Evolutionary conservation across 1,140 invertebrate species (phyloP).

Genomic region (Portunus trituberculatus): DNA sequence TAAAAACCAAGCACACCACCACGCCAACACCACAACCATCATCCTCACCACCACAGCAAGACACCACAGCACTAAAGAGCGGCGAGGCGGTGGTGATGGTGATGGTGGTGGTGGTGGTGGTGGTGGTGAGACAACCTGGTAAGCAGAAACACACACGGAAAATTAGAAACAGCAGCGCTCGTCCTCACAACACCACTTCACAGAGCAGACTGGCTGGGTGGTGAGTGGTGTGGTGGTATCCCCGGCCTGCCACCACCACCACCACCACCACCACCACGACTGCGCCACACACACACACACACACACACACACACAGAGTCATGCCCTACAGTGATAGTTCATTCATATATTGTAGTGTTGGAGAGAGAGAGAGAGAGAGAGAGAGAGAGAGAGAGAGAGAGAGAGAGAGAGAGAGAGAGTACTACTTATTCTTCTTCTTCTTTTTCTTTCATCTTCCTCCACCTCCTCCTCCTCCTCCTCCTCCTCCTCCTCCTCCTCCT

Average conservation of each 20-base stretch:
- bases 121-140: not conserved
- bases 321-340: not conserved
- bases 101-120: not conserved
- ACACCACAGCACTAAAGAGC: not conserved
- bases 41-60: not conserved
- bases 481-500: not conserved
- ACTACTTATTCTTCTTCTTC: not conserved
- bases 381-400: not conserved
- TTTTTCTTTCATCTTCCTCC: not conserved
- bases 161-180: not conserved
- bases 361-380: not conserved
- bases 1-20: not conserved
- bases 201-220: not conserved
- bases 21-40: not conserved
- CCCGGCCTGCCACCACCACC: not conserved
- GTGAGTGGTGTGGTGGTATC: no score
- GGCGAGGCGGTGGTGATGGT: not conserved
- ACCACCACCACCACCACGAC: not conserved
- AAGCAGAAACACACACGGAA: not conserved
- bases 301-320: not conserved
- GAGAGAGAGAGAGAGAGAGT: not conserved
- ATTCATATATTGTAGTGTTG: not conserved
- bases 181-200: not conserved
- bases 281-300: constrained; percentile 34
- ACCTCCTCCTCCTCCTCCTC: not conserved